Base-by-base conservation (phyloP, 2,888 invertebrate species). In the Caenorhabditis virilis region DNA sequence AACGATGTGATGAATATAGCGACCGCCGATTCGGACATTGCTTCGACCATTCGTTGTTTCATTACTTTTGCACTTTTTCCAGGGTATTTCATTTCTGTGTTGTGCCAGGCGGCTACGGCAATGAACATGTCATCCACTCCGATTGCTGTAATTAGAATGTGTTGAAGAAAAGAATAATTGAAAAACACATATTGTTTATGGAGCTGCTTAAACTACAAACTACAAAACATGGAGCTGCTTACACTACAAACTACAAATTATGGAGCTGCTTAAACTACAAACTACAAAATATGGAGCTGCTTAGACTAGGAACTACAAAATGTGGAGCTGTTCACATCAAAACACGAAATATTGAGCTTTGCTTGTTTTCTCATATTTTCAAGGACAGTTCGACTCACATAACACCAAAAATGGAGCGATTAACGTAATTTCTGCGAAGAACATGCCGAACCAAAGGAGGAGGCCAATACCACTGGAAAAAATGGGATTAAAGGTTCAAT, bases 111-210 rank as follows among this genome's bases (percentile, higher is more conserved):
- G 2, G 93, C 93, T 78, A 94, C 86, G 90, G 94, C 92, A 22
- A 95, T 94, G 83, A 95, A 95, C 1, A 93, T 94, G 84, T 94
- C 94, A 83, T 95, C 94, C 62, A 94, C 93, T 63, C 94, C 94
- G 80, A 95, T 93, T 79, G 93, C 94, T 93, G 84, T 84, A 74
- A 72, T n/a, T n/a, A n/a, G n/a, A n/a, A n/a, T n/a, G n/a, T n/a
- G n/a, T n/a, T n/a, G n/a, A n/a, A n/a, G n/a, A n/a, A n/a, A n/a
- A n/a, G n/a, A n/a, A n/a, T n/a, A n/a, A n/a, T n/a, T n/a, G n/a
- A n/a, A n/a, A n/a, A n/a, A n/a, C n/a, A n/a, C n/a, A n/a, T n/a
- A n/a, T n/a, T n/a, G n/a, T n/a, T n/a, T n/a, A n/a, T n/a, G n/a
- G n/a, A n/a, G n/a, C n/a, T n/a, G n/a, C n/a, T n/a, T n/a, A n/a